Evolutionary conservation across 2,888 invertebrate genomes (phyloP), one percentile per base, ranked within the genome.

Genomic region (Mythimna impura): DNA sequence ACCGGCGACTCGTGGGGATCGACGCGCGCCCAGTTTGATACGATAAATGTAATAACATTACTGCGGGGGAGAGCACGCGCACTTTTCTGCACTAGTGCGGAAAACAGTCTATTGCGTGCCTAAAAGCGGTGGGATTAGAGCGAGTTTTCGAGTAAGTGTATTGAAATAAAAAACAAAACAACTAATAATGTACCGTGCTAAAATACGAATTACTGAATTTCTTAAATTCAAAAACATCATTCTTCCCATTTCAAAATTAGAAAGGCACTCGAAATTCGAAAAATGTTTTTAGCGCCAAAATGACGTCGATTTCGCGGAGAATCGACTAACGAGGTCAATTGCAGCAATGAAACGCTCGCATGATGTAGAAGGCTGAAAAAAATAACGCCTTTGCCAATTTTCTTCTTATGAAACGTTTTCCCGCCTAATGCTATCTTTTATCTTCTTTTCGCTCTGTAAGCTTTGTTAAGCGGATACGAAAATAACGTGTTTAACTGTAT

Each of bases 251-350:
- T 61, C 40, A 34, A 73, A 79, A 73, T 77, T 73, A 79, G 66
- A 25, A 73, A 66, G 61, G 40, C 55, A 79, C 73, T 76, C 65
- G 40, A 55, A 77, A 79, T 62, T 66, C 63, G 60, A 36, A 54
- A 67, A 74, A 47, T 60, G 58, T 40, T 66, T 75, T 78, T 30
- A 52, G 34, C 66, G 10, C 66, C 54, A 64, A 65, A 78, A 65
- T 69, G 76, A 75, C 55, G 68, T 69, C 80, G 67, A 73, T 66
- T 72, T 62, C 30, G 40, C 47, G 57, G 61, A 58, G 34, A 71
- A 71, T 69, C 52, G 62, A 82, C 71, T 81, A 79, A 78, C 71
- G 82, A 82, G 82, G 82, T 78, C 62, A 78, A 82, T 81, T 78
- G 81, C 82, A 74, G 70, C 75, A 60, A 66, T 74, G 60, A 61